Conservation (phyloP, 2,797 vertebrate genomes). For the Rhynchonycteris naso region DNA sequence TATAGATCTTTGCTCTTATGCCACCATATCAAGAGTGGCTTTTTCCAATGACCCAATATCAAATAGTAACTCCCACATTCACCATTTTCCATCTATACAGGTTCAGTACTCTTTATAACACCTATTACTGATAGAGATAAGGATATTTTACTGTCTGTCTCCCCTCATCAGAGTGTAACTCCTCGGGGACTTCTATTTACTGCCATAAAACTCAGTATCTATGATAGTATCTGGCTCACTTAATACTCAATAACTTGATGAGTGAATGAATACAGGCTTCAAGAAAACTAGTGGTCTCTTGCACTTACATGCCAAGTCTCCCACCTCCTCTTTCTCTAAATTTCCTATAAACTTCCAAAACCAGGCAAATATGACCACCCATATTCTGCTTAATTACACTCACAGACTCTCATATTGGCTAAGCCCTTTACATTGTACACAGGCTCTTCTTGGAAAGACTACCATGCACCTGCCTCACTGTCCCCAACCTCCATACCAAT, state of each 20-base stretch:
- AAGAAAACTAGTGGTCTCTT: background rate
- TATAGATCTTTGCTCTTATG: background rate
- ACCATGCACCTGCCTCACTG: background rate
- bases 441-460: background rate
- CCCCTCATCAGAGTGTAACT: background rate
- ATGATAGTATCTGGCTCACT: background rate
- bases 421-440: background rate
- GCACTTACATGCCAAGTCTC: background rate
- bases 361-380: background rate
- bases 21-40: background rate
- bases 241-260: background rate
- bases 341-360: background rate
- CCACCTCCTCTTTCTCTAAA: background rate
- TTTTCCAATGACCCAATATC: background rate
- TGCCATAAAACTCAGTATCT: background rate
- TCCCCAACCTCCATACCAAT: background rate
- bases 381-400: background rate
- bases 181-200: background rate
- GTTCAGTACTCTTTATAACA: constrained; percentile 28
- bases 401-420: background rate
- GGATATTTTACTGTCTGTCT: background rate
- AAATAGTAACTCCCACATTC: background rate
- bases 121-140: background rate
- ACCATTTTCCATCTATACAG: background rate
- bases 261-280: background rate